Evolutionary conservation across 1,140 invertebrate genomes (phyloP).

Genomic region (Drosophila takahashii): DNA sequence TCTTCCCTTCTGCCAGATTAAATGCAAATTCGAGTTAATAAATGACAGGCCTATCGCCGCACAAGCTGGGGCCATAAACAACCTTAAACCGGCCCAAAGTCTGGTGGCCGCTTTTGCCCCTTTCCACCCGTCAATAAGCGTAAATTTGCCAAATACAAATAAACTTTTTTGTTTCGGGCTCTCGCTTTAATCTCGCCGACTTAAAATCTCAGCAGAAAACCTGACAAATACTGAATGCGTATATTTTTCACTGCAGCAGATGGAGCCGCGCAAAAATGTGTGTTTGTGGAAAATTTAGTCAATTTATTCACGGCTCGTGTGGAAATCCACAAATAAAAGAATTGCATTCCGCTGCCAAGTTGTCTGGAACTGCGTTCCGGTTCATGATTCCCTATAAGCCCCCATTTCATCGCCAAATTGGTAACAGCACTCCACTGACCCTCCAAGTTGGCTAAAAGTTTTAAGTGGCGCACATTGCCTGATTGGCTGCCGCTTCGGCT

Average conservation of each 20-base stretch:
- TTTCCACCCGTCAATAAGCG: constrained; percentile 61
- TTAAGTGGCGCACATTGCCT: constrained; percentile 70
- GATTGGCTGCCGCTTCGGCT: constrained; percentile 71
- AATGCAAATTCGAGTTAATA: constrained; percentile 77
- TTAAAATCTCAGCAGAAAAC: constrained; percentile 71
- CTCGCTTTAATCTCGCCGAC: constrained; percentile 47
- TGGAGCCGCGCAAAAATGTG: background rate
- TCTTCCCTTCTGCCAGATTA: constrained; percentile 49
- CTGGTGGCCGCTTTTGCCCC: constrained; percentile 13
- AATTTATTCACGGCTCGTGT: constrained; percentile 22
- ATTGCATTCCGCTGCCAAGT: constrained; percentile 60
- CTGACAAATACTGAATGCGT: constrained; percentile 54
- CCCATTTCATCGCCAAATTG: constrained; percentile 5
- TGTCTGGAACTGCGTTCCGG: constrained; percentile 43
- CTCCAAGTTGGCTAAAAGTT: constrained; percentile 60
- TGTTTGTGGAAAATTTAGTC: background rate
- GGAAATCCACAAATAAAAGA: constrained; percentile 37
- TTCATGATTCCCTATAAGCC: constrained; percentile 52
- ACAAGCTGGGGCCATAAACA: constrained; percentile 64
- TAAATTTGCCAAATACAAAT: constrained; percentile 80
- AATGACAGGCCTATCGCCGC: constrained; percentile 75
- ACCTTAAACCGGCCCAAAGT: constrained; percentile 39
- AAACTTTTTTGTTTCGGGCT: constrained; percentile 51
- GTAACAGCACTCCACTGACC: constrained; percentile 27
- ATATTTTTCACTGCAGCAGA: constrained; percentile 20